These are phyloP conservation scores for Tragelaphus scriptus DNA, from an alignment of 2,113 vertebrate genomes.

Conservation along the genomic window DNA sequence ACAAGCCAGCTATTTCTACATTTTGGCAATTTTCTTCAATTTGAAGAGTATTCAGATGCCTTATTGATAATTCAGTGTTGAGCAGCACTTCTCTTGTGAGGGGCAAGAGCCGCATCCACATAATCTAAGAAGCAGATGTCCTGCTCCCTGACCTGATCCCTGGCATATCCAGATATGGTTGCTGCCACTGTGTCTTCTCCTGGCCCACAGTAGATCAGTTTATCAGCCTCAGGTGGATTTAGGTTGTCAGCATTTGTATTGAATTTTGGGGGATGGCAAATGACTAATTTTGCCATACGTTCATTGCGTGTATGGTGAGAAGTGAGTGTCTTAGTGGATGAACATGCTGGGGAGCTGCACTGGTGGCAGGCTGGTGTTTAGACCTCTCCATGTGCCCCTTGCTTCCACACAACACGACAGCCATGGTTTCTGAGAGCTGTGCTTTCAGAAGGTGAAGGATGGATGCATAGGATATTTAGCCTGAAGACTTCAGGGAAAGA, in stretches of 20 bases:
- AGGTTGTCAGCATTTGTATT: neutral
- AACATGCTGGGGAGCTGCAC: accelerated
- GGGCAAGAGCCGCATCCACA: neutral
- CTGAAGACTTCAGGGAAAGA: neutral
- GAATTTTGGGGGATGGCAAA: neutral
- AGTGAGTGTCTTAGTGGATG: too few relatives aligned
- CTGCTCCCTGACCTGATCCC: neutral
- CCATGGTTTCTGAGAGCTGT: neutral
- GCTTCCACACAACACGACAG: accelerated
- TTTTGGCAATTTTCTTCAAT: constrained; percentile 30
- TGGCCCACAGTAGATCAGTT: accelerated
- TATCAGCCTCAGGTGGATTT: neutral
- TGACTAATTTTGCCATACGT: neutral
- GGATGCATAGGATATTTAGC: neutral
- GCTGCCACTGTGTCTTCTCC: neutral
- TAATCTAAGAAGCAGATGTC: too few relatives aligned
- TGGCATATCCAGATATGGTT: accelerated
- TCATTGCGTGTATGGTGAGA: neutral
- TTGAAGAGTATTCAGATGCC: neutral
- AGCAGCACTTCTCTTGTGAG: neutral
- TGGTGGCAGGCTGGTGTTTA: neutral
- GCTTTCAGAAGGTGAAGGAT: neutral
- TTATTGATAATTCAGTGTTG: neutral
- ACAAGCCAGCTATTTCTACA: constrained; percentile 6
- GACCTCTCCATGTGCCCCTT: neutral